Conservation (phyloP, 1,140 invertebrate genomes). For the Drosophila simulans region DNA sequence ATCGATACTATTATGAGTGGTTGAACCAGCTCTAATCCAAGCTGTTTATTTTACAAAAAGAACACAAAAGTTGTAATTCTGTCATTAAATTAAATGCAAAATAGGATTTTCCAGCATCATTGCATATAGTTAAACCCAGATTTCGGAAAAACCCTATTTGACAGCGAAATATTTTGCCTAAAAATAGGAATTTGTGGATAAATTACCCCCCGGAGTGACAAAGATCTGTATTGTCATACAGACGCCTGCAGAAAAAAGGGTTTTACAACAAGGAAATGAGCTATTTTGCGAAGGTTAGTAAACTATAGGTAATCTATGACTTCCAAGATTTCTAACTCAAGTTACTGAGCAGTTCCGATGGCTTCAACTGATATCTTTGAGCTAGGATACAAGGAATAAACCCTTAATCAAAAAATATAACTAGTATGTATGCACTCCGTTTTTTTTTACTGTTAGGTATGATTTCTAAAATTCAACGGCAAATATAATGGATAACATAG, state of each 20-base stretch:
- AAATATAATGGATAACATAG: conserved; percentile 69
- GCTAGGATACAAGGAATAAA: no score
- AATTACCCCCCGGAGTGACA: conserved; percentile 4
- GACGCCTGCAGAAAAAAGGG: conserved; percentile 8
- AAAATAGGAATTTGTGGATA: background rate
- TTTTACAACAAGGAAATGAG: conserved; percentile 10
- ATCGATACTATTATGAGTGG: background rate
- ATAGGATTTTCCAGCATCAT: no score
- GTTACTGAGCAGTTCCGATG: background rate
- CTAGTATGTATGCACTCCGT: no score
- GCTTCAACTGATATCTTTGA: no score
- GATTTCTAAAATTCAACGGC: conserved; percentile 14
- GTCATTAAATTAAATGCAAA: no score
- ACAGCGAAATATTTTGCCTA: background rate
- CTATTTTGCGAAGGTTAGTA: background rate
- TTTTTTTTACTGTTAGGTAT: background rate
- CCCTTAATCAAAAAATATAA: background rate
- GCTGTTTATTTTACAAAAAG: conserved; percentile 1
- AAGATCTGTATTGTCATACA: conserved; percentile 14
- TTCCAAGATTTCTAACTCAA: background rate
- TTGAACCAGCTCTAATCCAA: background rate
- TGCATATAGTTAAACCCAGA: background rate
- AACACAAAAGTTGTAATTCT: background rate
- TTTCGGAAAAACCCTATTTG: background rate
- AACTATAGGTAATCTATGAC: background rate